Evolutionary conservation across 2,113 vertebrate genomes (phyloP).

Genomic region (Nerophis ophidion): DNA sequence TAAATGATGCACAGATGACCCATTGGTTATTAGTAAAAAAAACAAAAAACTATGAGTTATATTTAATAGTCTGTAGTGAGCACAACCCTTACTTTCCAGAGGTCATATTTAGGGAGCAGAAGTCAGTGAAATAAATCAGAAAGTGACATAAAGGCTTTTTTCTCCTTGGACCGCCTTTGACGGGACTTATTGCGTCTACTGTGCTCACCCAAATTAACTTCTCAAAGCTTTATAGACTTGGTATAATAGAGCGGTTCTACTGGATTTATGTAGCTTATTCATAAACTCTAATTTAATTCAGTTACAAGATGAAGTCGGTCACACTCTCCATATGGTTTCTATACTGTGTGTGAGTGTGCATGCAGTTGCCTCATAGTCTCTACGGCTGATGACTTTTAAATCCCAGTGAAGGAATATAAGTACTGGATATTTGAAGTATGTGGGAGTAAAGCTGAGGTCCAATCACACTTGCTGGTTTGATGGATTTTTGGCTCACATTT

Average conservation of each 20-base stretch:
- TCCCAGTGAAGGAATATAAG: too few relatives aligned
- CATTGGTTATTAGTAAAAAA: constrained; percentile 7
- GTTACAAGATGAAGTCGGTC: constrained; percentile 13
- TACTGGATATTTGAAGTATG: too few relatives aligned
- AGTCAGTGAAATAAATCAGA: neutral
- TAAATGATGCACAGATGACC: constrained; percentile 29
- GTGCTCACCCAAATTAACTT: constrained; percentile 30
- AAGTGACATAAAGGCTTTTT: constrained; percentile 8
- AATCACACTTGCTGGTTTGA: too few relatives aligned
- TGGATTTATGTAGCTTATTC: constrained; percentile 30
- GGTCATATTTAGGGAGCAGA: constrained; percentile 19
- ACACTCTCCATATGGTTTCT: neutral
- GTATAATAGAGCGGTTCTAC: constrained; percentile 12
- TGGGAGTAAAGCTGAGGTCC: too few relatives aligned
- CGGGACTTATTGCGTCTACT: constrained; percentile 20
- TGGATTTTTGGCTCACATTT: too few relatives aligned
- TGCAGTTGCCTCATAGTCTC: constrained; percentile 30
- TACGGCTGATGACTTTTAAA: constrained; percentile 33
- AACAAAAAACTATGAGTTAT: constrained; percentile 17
- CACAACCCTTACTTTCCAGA: too few relatives aligned
- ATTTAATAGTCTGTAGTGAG: neutral
- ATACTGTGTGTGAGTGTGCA: constrained; percentile 14
- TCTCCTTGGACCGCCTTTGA: constrained; percentile 41
- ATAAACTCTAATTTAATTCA: constrained; percentile 6
- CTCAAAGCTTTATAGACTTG: constrained; percentile 17